Conservation (phyloP, 1,140 invertebrate genomes). For the Oncopeltus fasciatus region DNA sequence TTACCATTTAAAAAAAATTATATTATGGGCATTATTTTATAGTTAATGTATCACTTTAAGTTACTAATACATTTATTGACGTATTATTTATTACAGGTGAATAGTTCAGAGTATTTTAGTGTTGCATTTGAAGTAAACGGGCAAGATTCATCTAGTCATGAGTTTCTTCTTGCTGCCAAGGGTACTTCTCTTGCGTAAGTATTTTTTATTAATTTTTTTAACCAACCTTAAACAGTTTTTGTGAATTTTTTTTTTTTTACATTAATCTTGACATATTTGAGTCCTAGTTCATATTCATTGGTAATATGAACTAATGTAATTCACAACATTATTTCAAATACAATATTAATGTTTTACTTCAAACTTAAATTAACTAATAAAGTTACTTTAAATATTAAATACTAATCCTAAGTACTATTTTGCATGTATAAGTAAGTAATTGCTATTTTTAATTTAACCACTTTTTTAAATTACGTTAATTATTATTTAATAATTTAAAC, state of each 20-base stretch:
- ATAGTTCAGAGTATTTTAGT: constrained; percentile 60
- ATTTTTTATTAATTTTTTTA: neutral
- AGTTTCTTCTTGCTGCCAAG: constrained; percentile 51
- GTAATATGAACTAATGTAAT: too few species aligned
- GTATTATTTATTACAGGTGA: constrained; percentile 37
- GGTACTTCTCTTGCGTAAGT: constrained; percentile 54
- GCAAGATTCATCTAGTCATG: constrained; percentile 38
- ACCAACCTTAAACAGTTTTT: neutral
- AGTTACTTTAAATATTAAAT: too few species aligned
- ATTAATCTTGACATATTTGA: neutral
- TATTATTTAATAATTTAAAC: too few species aligned
- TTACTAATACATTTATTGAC: neutral
- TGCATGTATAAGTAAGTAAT: too few species aligned
- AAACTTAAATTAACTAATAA: too few species aligned
- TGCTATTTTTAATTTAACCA: too few species aligned
- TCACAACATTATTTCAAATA: too few species aligned
- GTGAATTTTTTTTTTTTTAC: neutral
- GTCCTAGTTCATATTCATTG: neutral
- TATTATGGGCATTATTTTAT: neutral
- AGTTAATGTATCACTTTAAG: neutral
- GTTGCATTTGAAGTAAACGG: constrained; percentile 49
- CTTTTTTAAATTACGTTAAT: too few species aligned
- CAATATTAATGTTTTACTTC: too few species aligned
- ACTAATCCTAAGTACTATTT: too few species aligned
- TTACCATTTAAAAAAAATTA: too few species aligned